These are phyloP conservation scores for Opisthograptis luteolata DNA, from an alignment of 2,888 invertebrate species.

Conservation along the genomic window DNA sequence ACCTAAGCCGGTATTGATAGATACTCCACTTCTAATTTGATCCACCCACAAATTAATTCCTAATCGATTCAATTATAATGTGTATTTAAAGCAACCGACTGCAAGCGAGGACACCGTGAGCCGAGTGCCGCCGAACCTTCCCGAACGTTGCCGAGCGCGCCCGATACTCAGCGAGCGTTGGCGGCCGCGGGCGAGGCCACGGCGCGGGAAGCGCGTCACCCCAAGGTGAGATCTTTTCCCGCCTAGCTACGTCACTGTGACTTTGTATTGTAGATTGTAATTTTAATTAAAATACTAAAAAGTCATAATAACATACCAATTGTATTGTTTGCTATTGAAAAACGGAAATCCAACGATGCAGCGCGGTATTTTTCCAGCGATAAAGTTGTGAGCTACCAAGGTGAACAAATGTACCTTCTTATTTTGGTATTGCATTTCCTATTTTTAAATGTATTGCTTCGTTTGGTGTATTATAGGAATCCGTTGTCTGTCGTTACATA, in stretches of 20 bases:
- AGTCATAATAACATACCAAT: slow-evolving; percentile 42
- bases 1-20: no score
- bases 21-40: slow-evolving; percentile 6
- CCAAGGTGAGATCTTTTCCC: slow-evolving; percentile 79
- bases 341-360: slow-evolving; percentile 16
- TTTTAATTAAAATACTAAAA: slow-evolving; percentile 49
- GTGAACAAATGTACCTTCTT: neutral
- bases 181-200: slow-evolving; percentile 80
- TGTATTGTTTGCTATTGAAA: slow-evolving; percentile 28
- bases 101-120: slow-evolving; percentile 50
- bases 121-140: slow-evolving; percentile 44
- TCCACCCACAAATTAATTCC: slow-evolving; percentile 50
- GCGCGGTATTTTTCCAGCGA: slow-evolving; percentile 15
- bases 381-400: slow-evolving; percentile 15
- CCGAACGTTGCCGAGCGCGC: slow-evolving; percentile 37
- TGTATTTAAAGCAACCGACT: slow-evolving; percentile 44
- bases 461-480: no score
- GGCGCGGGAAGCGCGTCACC: slow-evolving; percentile 78
- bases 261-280: slow-evolving; percentile 64
- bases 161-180: slow-evolving; percentile 57
- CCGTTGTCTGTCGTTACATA: no score
- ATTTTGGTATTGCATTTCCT: no score
- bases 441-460: no score
- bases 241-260: slow-evolving; percentile 68
- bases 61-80: slow-evolving; percentile 58